Evolutionary conservation across 2,113 vertebrate species (phyloP).

Genomic region (Panthera uncia): DNA sequence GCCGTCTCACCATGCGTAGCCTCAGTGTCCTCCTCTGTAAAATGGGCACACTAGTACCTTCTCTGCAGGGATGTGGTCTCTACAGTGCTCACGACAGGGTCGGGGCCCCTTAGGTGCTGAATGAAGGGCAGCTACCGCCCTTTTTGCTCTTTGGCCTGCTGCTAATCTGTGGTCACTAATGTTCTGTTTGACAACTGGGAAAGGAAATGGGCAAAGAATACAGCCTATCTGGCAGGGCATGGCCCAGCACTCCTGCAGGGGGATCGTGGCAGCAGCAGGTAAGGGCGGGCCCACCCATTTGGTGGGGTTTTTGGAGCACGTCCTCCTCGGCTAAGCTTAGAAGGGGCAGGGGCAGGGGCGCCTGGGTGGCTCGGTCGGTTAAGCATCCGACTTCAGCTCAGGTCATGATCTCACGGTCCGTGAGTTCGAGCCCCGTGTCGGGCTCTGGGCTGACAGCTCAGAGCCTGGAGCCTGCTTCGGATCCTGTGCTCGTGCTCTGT

Average conservation of each 20-base stretch:
- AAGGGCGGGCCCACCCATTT: background rate
- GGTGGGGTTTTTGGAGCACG: accelerated
- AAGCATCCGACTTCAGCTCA: no score
- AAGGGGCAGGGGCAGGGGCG: no score
- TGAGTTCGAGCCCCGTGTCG: no score
- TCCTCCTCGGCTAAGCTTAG: background rate
- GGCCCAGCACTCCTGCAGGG: background rate
- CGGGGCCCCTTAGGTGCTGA: background rate
- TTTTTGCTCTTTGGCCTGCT: accelerated
- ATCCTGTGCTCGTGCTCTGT: no score
- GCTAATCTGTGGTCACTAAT: accelerated
- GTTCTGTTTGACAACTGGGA: background rate
- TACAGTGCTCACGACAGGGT: background rate
- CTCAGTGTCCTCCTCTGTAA: background rate
- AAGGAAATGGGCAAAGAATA: background rate
- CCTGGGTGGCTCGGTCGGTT: no score
- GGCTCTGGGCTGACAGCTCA: no score
- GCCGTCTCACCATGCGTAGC: accelerated
- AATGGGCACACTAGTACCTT: background rate
- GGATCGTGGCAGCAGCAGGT: background rate
- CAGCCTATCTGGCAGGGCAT: accelerated
- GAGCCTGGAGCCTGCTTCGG: no score
- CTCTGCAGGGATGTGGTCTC: background rate
- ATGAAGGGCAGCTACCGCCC: background rate
- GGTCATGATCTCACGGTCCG: no score